phyloP scores from a whole-genome alignment of 1,140 invertebrate genomes.

The Eubasilissa regina region DNA sequence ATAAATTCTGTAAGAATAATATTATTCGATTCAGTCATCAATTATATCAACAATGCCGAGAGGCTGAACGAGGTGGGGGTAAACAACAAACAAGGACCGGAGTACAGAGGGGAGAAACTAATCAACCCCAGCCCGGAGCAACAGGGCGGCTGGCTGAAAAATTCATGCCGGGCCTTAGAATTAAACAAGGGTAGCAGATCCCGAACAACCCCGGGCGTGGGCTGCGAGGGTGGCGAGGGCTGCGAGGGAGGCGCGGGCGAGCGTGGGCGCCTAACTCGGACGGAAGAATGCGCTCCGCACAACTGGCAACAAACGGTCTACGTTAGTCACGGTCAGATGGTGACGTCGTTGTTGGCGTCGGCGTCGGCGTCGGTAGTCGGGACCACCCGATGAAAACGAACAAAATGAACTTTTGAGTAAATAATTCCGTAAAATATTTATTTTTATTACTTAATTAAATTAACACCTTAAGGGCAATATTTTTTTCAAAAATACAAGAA shows the following conservation, averaged over 20 bases:
- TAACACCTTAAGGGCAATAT: too few species aligned
- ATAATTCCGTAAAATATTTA: too few species aligned
- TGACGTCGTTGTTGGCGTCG: background rate
- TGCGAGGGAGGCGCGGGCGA: constrained; percentile 5
- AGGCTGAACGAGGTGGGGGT: background rate
- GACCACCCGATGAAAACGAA: too few species aligned
- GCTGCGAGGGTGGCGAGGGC: constrained; percentile 43
- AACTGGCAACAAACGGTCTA: too few species aligned
- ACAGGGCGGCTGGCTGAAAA: constrained; percentile 53
- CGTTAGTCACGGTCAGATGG: too few species aligned
- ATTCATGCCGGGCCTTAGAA: constrained; percentile 49
- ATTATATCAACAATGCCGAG: too few species aligned
- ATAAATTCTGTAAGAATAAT: too few species aligned
- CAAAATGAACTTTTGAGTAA: too few species aligned
- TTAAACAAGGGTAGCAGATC: constrained; percentile 39
- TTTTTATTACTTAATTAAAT: too few species aligned
- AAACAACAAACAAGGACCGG: background rate
- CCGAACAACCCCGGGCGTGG: constrained; percentile 22
- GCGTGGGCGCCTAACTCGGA: background rate
- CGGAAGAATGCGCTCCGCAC: background rate
- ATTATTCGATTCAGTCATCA: too few species aligned
- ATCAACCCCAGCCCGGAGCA: constrained; percentile 51
- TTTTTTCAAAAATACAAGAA: too few species aligned
- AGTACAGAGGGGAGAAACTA: constrained; percentile 47
- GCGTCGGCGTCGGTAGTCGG: background rate